phyloP scores from a whole-genome alignment of 2,113 vertebrate species.

The Cyanocitta stelleri region DNA sequence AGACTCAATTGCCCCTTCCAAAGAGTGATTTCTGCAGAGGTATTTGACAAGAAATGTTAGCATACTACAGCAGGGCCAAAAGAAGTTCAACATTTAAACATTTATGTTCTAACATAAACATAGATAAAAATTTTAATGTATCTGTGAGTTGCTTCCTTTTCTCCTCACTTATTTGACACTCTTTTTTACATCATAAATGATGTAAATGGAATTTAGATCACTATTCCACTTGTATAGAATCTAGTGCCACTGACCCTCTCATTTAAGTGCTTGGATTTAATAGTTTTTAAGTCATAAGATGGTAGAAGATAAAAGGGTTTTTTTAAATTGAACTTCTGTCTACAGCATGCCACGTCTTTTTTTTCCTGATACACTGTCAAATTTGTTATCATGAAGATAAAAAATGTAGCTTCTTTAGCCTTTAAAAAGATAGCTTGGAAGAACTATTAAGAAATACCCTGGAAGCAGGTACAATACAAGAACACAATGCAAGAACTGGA shows the following conservation, averaged over 20 bases:
- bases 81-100: constrained; percentile 32
- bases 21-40: neutral
- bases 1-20: neutral
- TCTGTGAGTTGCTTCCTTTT: neutral
- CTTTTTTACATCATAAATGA: neutral
- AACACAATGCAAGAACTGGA: neutral
- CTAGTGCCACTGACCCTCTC: neutral
- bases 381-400: neutral
- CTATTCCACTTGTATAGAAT: neutral
- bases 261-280: neutral
- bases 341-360: neutral
- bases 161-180: neutral
- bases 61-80: neutral
- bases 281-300: neutral
- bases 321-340: neutral
- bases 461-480: neutral
- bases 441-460: neutral
- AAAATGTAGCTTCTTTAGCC: neutral
- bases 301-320: neutral
- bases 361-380: neutral
- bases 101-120: constrained; percentile 15
- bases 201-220: neutral
- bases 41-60: neutral
- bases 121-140: neutral
- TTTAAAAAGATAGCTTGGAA: neutral